These are phyloP conservation scores for Parasteatoda tepidariorum DNA, from an alignment of 1,140 invertebrate species.

Conservation along the genomic window DNA sequence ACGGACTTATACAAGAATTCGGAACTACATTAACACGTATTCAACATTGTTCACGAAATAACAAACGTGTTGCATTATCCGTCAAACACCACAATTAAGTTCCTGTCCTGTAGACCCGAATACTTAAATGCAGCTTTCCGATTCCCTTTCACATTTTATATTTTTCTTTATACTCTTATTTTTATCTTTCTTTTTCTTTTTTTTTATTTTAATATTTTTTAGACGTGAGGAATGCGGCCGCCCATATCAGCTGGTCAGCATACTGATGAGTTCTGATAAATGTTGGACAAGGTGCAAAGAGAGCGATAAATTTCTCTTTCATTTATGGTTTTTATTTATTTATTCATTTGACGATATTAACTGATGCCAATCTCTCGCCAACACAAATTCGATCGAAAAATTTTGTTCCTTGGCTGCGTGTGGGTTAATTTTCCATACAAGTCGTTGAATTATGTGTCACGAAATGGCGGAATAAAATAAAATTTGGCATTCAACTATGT, in stretches of 20 bases:
- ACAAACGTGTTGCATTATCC: not conserved
- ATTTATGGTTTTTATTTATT: too few relatives aligned
- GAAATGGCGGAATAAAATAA: too few relatives aligned
- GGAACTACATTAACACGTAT: too few relatives aligned
- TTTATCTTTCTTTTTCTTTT: not conserved
- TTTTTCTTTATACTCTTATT: not conserved
- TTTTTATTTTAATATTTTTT: conserved; percentile 10
- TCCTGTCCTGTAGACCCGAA: conserved; percentile 18
- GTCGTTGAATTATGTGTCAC: too few relatives aligned
- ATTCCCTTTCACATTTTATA: conserved; percentile 11
- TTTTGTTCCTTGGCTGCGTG: too few relatives aligned
- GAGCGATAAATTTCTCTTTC: not conserved
- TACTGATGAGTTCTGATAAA: conserved; percentile 22
- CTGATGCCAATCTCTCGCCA: too few relatives aligned
- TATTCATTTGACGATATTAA: too few relatives aligned
- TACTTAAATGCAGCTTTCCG: conserved; percentile 29
- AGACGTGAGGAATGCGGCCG: conserved; percentile 17
- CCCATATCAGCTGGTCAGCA: conserved; percentile 28
- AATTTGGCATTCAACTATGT: too few relatives aligned
- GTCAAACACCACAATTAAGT: conserved; percentile 21
- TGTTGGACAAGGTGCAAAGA: not conserved
- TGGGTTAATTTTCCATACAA: too few relatives aligned
- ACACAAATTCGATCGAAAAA: too few relatives aligned
- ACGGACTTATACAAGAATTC: too few relatives aligned
- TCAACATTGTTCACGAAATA: too few relatives aligned